Conservation (phyloP, 2,888 invertebrate species). For the Pyrochroa serraticornis region DNA sequence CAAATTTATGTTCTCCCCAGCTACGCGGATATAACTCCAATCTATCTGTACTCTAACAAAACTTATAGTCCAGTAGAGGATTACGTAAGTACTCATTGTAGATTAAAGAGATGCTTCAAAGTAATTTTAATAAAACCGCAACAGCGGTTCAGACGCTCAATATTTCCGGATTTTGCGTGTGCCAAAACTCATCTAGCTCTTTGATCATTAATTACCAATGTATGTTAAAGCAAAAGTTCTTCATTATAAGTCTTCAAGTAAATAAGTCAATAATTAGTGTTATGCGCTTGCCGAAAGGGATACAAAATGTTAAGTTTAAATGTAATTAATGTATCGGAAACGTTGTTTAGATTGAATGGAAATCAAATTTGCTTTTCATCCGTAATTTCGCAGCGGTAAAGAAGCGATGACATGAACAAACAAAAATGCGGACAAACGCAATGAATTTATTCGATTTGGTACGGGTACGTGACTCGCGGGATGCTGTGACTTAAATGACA, state of each 20-base stretch:
- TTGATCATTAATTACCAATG: conserved; percentile 9
- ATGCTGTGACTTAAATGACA: no score
- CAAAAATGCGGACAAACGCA: conserved; percentile 7
- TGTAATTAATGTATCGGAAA: conserved; percentile 19
- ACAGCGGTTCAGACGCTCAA: conserved; percentile 2
- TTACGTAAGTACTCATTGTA: no score
- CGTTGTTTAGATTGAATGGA: conserved; percentile 17
- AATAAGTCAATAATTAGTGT: conserved; percentile 19
- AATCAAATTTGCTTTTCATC: conserved; percentile 8
- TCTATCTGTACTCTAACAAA: conserved; percentile 5
- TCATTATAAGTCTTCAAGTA: conserved; percentile 9
- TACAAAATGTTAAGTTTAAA: conserved; percentile 12
- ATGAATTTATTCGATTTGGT: conserved; percentile 1
- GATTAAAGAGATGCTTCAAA: no score
- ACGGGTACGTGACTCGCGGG: not conserved
- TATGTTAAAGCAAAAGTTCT: conserved; percentile 8
- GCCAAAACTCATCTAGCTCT: conserved; percentile 4
- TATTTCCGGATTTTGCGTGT: conserved; percentile 12
- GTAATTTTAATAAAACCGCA: not conserved
- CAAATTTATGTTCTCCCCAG: conserved; percentile 13
- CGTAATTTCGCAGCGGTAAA: not conserved
- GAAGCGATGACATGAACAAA: conserved; percentile 12
- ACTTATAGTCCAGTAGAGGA: not conserved
- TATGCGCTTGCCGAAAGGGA: conserved; percentile 5
- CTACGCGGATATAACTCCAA: conserved; percentile 6